Base-by-base conservation (phyloP, 2,113 vertebrate species). In the Oreotragus oreotragus region DNA sequence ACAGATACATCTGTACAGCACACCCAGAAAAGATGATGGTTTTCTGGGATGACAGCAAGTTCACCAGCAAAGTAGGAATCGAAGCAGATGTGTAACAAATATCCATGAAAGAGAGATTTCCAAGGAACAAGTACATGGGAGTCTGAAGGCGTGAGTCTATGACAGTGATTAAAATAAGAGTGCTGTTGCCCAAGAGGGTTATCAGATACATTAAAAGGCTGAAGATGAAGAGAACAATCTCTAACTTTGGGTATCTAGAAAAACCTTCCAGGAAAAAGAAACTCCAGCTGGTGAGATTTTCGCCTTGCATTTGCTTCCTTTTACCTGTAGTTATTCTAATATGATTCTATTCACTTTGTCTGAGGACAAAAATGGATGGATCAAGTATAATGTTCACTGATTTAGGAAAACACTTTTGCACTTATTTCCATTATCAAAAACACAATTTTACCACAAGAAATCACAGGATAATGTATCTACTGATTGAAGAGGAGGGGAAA, bases 91-190 rank as follows among this genome's bases (percentile, higher is more conserved):
- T 98, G 47, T 98, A 98, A 39, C 98, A 98, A 39, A 98, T 97
- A 66, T 98, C 98, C 97, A 98, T 73, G 88, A 97, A 96, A 36
- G 98, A 97, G 43, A 98, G 97, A 73, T 98, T 98, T 17, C 98
- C 94, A 2, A 98, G 97, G 57, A 98, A 98, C 17, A 97, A 97
- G 89, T 98, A 98, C 97, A 98, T 98, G n/a, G 98, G 98, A 7
- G 85, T 98, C 16, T 94, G 96, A 36, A 98, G 98, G 39, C 2
- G 33, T 21, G 83, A 62, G 7, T 98, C 96, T 57, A 95, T 8
- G 23, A 96, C 3, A 17, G 73, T 95, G 89, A 98, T 93, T 60
- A 98, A 94, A 88, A 98, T 97, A n/a, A 98, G 96, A 62, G 85
- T 81, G 91, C 96, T 88, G 2, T 98, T 98, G 9, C 96, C 98